Evolutionary conservation across 1,140 invertebrate genomes (phyloP).

Genomic region (Drosophila hydei): DNA sequence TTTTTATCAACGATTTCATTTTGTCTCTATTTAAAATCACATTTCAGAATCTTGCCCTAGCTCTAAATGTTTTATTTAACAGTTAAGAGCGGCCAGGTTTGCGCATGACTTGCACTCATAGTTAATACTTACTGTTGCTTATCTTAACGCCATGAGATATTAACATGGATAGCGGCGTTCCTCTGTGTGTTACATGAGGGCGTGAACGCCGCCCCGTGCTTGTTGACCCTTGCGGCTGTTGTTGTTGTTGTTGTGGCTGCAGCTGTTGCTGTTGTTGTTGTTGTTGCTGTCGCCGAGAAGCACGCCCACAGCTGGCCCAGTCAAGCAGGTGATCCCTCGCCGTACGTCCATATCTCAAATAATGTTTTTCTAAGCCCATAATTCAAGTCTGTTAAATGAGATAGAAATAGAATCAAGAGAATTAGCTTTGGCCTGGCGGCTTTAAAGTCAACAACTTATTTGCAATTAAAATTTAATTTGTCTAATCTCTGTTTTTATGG

Average conservation of each 20-base stretch:
- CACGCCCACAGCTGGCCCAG: constrained; percentile 82
- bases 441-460: constrained; percentile 53
- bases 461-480: constrained; percentile 57
- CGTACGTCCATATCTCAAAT: constrained; percentile 89
- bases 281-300: constrained; percentile 41
- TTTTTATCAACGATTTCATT: not conserved
- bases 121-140: constrained; percentile 88
- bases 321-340: constrained; percentile 89
- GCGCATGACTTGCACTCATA: constrained; percentile 37
- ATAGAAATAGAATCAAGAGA: constrained; percentile 33
- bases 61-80: not conserved
- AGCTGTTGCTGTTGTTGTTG: constrained; percentile 53
- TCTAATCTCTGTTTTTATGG: constrained; percentile 45
- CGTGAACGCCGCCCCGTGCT: constrained; percentile 57
- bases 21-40: not conserved
- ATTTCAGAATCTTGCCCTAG: not conserved
- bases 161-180: constrained; percentile 89
- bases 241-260: constrained; percentile 43
- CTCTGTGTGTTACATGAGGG: constrained; percentile 84
- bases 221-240: constrained; percentile 49
- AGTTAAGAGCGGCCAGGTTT: not conserved
- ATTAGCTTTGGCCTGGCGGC: constrained; percentile 31
- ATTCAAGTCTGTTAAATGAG: constrained; percentile 66
- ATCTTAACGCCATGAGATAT: constrained; percentile 90
- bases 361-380: constrained; percentile 89